Evolutionary conservation across 2,797 vertebrate genomes (phyloP).

Genomic region (Morus bassanus): DNA sequence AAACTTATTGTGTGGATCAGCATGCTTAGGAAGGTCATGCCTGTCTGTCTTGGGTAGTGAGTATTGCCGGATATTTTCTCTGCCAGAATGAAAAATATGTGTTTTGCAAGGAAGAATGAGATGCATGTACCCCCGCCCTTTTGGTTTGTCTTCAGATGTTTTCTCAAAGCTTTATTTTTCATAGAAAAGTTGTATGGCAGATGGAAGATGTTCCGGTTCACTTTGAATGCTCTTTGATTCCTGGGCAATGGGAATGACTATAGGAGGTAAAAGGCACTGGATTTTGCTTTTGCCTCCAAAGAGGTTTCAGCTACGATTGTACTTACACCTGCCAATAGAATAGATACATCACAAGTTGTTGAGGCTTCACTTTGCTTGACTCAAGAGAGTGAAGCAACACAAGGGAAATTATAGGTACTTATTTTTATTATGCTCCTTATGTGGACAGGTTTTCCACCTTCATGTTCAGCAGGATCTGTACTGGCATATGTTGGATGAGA

Average conservation of each 20-base stretch:
- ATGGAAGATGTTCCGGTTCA: not conserved
- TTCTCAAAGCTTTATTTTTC: not conserved
- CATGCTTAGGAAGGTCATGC: not conserved
- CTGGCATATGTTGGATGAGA: not conserved
- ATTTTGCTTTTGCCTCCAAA: not conserved
- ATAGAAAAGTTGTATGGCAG: not conserved
- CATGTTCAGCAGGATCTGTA: not conserved
- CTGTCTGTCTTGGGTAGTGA: not conserved
- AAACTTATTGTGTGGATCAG: not conserved
- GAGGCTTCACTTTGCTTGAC: not conserved
- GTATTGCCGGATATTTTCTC: not conserved
- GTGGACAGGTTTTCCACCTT: not conserved
- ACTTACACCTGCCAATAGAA: not conserved
- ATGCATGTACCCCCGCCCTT: not conserved
- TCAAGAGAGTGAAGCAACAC: not conserved
- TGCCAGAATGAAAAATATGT: not conserved
- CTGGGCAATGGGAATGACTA: accelerated
- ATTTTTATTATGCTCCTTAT: not conserved
- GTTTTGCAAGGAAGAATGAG: not conserved
- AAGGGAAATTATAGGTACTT: not conserved
- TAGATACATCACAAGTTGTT: not conserved
- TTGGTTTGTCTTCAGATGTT: not conserved
- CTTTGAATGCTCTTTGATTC: not conserved
- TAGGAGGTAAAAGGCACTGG: not conserved
- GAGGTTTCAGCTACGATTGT: not conserved